Base-by-base conservation (phyloP, 64 coral and sea anemone genomes). In the Montipora cactus region DNA sequence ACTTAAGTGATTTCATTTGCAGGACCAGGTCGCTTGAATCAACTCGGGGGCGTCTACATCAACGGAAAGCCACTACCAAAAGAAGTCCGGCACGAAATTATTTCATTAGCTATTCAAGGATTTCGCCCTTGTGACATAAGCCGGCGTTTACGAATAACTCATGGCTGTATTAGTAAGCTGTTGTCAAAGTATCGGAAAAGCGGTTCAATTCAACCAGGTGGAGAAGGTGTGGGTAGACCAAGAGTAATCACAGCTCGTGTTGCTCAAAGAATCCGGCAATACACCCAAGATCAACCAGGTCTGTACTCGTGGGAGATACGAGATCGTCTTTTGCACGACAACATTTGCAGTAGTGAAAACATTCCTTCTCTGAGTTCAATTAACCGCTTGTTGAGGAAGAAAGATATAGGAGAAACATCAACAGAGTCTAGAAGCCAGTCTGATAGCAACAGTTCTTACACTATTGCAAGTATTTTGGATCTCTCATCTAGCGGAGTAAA, bases 251-350 rank as follows among this genome's bases (percentile, higher is more conserved):
- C 93, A 3, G 59, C 80, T 28, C 55, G 59, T 4, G 90, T 91
- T 20, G 93, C 90, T 62, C 53, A 79, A 59, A 81, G 84, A 44
- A 95, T 95, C 73, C 48, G 78, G 28, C 53, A 89, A 21, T 95
- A 91, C 49, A 70, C 79, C 0, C 79, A 62, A 15, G 61, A 90
- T 78, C 81, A 90, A 49, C 88, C 93, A 48, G 88, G 93, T 5
- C 77, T 95, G 66, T 91, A 90, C 59, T 95, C 93, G 2, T 95
- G 93, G 88, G 93, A 91, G 75, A 91, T 95, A 25, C 88, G 88
- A 57, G 93, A 95, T 8, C 80, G 89, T 49, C 67, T 95, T 37
- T 14, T 95, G 4, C 79, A 73, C 57, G 93, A 91, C 59, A 80
- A 74, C 9, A 70, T 95, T 47, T 95, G 88, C 57, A 80, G 44